Conservation (phyloP, 2,797 vertebrate species). For the Falco naumanni region DNA sequence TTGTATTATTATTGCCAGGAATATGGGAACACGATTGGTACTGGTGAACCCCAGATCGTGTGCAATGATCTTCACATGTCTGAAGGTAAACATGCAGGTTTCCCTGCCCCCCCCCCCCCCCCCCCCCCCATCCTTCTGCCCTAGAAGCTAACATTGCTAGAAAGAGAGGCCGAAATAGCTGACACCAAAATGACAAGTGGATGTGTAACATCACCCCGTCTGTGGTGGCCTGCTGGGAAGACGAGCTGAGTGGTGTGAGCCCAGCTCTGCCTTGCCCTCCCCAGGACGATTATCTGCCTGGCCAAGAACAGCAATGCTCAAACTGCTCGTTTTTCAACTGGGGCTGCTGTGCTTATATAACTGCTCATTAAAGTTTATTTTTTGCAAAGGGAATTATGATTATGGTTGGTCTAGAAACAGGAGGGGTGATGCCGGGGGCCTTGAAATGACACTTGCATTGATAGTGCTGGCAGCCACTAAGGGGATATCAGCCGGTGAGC, state of each 20-base stretch:
- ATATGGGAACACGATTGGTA: background rate
- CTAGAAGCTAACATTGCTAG: background rate
- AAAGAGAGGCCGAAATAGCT: background rate
- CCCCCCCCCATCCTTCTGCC: background rate
- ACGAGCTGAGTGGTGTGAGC: accelerated
- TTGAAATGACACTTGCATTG: background rate
- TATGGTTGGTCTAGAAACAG: background rate
- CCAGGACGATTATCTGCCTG: background rate
- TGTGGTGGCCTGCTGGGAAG: background rate
- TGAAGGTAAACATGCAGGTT: background rate
- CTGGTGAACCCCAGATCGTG: background rate
- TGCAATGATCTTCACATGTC: background rate
- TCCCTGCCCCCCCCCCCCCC: no score
- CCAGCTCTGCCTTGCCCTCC: background rate
- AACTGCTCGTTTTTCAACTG: background rate
- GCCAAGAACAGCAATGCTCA: background rate
- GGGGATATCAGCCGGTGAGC: background rate
- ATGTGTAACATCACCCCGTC: background rate
- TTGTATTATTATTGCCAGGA: background rate
- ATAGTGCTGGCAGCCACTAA: background rate
- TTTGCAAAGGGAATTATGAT: background rate
- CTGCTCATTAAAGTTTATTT: background rate
- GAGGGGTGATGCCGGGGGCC: background rate
- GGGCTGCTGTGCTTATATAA: background rate
- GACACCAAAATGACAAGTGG: background rate